These are phyloP conservation scores for Xerus rutilus DNA, from an alignment of 2,797 vertebrate species.

Conservation along the genomic window DNA sequence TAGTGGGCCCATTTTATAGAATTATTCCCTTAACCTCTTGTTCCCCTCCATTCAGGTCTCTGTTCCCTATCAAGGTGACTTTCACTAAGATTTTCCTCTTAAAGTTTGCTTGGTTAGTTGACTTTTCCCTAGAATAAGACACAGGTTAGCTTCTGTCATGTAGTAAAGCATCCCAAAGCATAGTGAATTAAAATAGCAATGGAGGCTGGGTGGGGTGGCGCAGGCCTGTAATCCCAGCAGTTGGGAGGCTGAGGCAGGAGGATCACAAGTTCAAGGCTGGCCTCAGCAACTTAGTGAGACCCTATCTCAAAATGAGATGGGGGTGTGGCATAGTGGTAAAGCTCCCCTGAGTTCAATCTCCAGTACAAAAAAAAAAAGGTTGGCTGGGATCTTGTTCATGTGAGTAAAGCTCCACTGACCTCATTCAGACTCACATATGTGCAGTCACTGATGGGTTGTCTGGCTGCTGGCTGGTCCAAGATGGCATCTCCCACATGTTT, in stretches of 20 bases:
- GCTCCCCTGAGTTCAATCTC: too few species aligned
- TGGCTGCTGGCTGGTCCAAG: accelerated
- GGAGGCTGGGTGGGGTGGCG: too few species aligned
- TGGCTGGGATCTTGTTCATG: background rate
- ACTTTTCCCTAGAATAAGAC: constrained; percentile 60
- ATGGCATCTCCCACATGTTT: background rate
- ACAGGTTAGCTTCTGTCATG: background rate
- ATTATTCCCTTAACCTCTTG: too few species aligned
- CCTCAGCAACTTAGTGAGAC: too few species aligned
- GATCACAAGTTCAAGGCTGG: too few species aligned
- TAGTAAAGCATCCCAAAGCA: background rate
- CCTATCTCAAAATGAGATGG: too few species aligned
- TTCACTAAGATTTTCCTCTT: constrained; percentile 53
- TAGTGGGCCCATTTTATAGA: too few species aligned
- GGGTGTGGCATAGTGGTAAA: too few species aligned
- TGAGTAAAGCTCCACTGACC: background rate
- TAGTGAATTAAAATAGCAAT: background rate
- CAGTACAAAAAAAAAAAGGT: too few species aligned
- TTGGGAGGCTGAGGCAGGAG: too few species aligned
- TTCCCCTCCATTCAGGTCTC: too few species aligned
- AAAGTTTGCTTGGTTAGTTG: constrained; percentile 70
- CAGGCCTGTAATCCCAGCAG: too few species aligned
- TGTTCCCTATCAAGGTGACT: constrained; percentile 45
- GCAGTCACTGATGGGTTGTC: accelerated
- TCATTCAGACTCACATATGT: background rate